A percentile compares a stretch with the other conserved stretches of the same genome.
Evolutionary conservation across 2,888 invertebrate species (phyloP).

Genomic region (Pachymerium ferrugineum): DNA sequence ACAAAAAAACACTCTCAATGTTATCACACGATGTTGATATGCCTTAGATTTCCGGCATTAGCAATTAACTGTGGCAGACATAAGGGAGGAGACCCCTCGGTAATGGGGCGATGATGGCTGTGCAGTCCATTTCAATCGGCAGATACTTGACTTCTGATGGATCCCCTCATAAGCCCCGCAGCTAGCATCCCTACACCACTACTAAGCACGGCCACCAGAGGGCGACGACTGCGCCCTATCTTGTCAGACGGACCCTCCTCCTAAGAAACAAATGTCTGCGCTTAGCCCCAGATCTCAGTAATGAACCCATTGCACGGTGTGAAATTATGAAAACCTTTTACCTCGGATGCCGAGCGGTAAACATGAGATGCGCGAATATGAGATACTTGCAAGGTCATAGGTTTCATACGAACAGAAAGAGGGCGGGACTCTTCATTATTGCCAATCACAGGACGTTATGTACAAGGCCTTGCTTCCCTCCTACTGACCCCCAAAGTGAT

Average conservation of each 20-base stretch:
- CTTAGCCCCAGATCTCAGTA: not conserved
- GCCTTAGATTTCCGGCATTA: not conserved
- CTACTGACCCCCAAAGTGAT: not conserved
- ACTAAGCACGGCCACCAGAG: not conserved
- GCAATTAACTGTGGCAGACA: not conserved
- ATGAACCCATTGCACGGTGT: not conserved
- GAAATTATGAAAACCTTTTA: not conserved
- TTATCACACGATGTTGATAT: too few relatives aligned
- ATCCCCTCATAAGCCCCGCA: not conserved
- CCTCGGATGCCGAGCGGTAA: not conserved
- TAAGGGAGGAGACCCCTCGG: not conserved
- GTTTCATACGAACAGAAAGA: not conserved
- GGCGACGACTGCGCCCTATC: not conserved
- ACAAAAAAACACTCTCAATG: too few relatives aligned
- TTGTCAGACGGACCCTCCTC: not conserved
- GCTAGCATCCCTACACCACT: not conserved
- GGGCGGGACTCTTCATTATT: not conserved
- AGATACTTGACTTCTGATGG: conserved; percentile 13
- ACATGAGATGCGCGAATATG: conserved; percentile 13
- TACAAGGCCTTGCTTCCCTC: not conserved
- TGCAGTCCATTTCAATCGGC: not conserved
- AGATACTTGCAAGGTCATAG: not conserved
- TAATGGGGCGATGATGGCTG: not conserved
- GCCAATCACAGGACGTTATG: not conserved
- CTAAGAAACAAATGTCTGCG: not conserved